phyloP scores from a whole-genome alignment of 2,797 vertebrate species.

The Intellagama lesueurii region DNA sequence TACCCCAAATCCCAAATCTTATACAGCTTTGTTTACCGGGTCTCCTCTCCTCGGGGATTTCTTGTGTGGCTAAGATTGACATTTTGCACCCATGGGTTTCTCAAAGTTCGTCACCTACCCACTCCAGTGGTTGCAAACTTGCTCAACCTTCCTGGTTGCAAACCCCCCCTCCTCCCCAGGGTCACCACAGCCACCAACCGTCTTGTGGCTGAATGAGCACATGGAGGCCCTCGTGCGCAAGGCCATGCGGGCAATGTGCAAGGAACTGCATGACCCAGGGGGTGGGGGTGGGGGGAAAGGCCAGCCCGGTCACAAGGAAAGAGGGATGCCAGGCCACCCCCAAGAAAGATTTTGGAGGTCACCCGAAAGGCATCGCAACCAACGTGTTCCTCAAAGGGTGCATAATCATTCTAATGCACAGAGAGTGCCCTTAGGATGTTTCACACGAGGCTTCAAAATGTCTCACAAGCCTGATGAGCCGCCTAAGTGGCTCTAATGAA shows the following conservation, averaged over 20 bases:
- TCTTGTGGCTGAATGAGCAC: too few relatives aligned
- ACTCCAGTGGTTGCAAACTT: not conserved
- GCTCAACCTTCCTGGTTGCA: not conserved
- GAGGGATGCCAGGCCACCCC: not conserved
- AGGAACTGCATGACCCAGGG: not conserved
- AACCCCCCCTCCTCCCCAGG: too few relatives aligned
- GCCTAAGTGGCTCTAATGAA: not conserved
- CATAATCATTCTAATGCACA: not conserved
- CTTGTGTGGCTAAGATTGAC: too few relatives aligned
- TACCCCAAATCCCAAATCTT: too few relatives aligned
- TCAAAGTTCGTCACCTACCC: not conserved
- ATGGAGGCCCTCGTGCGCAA: not conserved
- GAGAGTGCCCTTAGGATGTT: not conserved
- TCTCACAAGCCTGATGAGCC: not conserved
- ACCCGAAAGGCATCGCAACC: not conserved
- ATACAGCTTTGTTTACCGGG: too few relatives aligned
- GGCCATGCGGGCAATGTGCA: too few relatives aligned
- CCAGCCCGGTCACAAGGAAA: too few relatives aligned
- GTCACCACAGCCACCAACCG: not conserved
- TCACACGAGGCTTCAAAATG: too few relatives aligned
- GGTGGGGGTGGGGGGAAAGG: not conserved
- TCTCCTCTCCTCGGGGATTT: too few relatives aligned
- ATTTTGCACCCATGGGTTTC: not conserved
- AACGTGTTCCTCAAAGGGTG: not conserved
- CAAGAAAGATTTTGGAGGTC: too few relatives aligned